A percentile compares a stretch with the other conserved stretches of the same genome.
Evolutionary conservation across 2,888 invertebrate species (phyloP).

Genomic region (Zhengitettix transpicula): DNA sequence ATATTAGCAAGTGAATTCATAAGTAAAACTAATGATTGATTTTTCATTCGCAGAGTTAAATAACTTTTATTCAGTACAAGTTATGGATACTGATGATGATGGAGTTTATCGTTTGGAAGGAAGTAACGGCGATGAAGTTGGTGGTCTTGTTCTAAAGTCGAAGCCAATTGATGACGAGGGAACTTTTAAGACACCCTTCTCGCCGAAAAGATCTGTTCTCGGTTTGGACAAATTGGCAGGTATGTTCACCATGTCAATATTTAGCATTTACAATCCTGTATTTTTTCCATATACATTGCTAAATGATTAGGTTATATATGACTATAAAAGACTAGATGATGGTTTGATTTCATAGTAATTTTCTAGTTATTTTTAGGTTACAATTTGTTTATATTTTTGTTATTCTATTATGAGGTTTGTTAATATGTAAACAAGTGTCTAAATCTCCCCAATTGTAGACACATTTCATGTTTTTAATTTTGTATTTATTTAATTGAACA

Average conservation of each 20-base stretch:
- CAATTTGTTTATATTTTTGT: neutral
- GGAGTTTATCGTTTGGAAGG: conserved; percentile 59
- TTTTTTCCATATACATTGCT: no score
- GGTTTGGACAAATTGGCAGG: conserved; percentile 74
- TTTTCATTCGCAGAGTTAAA: no score
- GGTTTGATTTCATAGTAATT: neutral
- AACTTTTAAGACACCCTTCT: conserved; percentile 53
- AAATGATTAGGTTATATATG: no score
- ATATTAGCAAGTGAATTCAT: no score
- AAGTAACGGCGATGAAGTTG: conserved; percentile 33
- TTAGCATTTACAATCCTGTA: no score
- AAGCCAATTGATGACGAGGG: conserved; percentile 31
- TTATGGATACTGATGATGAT: conserved; percentile 24
- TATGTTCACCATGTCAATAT: conserved; percentile 7
- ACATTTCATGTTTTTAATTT: no score
- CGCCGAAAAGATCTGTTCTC: conserved; percentile 44
- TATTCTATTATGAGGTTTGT: neutral
- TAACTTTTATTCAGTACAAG: no score
- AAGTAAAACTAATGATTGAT: no score
- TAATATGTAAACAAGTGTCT: neutral
- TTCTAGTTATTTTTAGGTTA: neutral
- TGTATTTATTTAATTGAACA: no score
- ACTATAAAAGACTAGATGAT: no score
- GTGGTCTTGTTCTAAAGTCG: conserved; percentile 57
- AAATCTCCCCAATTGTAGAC: conserved; percentile 11